Base-by-base conservation (phyloP, 1,140 invertebrate species). In the Bombus cullumanus region DNA sequence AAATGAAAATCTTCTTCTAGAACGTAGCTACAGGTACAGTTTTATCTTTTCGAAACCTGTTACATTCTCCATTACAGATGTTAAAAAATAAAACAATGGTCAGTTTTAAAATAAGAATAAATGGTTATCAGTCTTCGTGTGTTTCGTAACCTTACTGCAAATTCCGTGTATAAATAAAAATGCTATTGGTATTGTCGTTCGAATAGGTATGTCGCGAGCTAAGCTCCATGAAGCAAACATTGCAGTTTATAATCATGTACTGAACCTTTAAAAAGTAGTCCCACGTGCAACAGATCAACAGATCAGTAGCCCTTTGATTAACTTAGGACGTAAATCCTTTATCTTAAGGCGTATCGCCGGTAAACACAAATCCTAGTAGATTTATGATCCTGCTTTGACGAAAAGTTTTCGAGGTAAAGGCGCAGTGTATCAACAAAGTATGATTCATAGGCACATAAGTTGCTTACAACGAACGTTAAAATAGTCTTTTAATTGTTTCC, bases 211-310 rank as follows among this genome's bases (percentile, higher is more conserved):
- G 8, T 9, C 15, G 15, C 8, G 25, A 25, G 1, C 1, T 22
- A 53, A 53, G 47, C 47, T 53, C 18, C 18, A 22, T 8, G 22
- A 66, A 6, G 22, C 18, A 37, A 1, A 57, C 39, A 84, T 62
- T 22, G 59, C 69, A 66, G 85, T 88, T 89, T 83, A 88, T 74
- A 47, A 64, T 22, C 37, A 64, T 85, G 68, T 85, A 85, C 85
- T 68, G 37, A 1, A 59, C 3, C 8, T 4, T 43, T 18, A 25
- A 39, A 34, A 66, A 84, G 47, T 62, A 39, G 47, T 34, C 0
- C 2, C 37, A 25, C 2, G 10, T 6, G 25, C 0, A 15, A n/a
- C 25, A 57, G 53, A 8, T 12, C 2, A n/a, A 5, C 13, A 37
- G 25, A 1, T 47, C 9, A 22, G 37, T 22, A 39, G 18, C 68